These are phyloP conservation scores for Ophion ventricosus DNA, from an alignment of 2,888 invertebrate genomes.

Conservation along the genomic window DNA sequence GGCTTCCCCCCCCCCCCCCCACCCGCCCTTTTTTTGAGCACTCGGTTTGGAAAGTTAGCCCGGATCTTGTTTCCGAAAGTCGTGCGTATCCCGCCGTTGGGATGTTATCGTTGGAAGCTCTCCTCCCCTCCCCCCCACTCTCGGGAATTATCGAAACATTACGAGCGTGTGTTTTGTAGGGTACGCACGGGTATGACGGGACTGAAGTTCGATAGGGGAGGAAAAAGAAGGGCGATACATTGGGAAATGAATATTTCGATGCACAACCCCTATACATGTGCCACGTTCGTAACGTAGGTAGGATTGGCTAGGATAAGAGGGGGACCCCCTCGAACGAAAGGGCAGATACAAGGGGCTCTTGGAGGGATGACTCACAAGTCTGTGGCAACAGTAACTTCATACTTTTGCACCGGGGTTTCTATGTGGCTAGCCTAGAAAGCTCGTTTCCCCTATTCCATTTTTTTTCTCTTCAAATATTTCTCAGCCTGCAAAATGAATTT, in stretches of 20 bases:
- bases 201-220: constrained; percentile 34
- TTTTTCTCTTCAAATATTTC: background rate
- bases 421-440: constrained; percentile 4
- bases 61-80: no score
- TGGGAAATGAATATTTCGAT: constrained; percentile 53
- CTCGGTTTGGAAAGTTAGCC: background rate
- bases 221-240: constrained; percentile 5
- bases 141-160: background rate
- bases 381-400: constrained; percentile 41
- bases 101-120: background rate
- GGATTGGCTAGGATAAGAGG: constrained; percentile 23
- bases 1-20: no score
- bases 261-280: constrained; percentile 37
- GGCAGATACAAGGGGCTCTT: constrained; percentile 53
- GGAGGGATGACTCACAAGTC: constrained; percentile 59
- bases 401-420: constrained; percentile 11
- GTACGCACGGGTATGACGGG: constrained; percentile 4
- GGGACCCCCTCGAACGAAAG: constrained; percentile 32
- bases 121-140: background rate
- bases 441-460: background rate
- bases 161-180: background rate
- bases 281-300: constrained; percentile 25
- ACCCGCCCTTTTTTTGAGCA: background rate
- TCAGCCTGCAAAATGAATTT: background rate
- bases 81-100: background rate